Base-by-base conservation (phyloP, 2,113 vertebrate genomes). In the Amazona guildingii region DNA sequence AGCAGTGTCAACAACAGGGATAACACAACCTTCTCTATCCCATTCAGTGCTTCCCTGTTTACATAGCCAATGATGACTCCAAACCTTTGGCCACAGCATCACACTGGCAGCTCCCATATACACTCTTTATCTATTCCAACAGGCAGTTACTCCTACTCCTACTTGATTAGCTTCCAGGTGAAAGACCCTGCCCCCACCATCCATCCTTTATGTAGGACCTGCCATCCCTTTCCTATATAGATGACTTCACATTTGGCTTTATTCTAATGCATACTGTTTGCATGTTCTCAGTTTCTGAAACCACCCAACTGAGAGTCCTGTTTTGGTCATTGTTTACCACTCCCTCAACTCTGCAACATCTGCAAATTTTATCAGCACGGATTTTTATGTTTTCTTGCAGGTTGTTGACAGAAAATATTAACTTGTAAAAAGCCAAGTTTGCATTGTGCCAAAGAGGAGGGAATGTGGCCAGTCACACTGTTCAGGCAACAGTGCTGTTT, bases 331-430 rank as follows among this genome's bases (percentile, higher is more conserved):
- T 95, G 96, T 97, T 96, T 96, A 97, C 91, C 94, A 95, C 95
- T 97, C 96, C 94, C 95, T 95, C 91, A 92, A 95, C 94, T 96
- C 93, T 92, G 89, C 74, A 97, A 95, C 95, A 95, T 97, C 96
- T 97, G 95, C 95, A 94, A 86, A 95, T 95, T 96, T 97, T 97
- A 96, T 95, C 95, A 96, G 94, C 84, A 31, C 49, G 73, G 87
- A 90, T 95, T 93, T 93, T 23, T 84, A 72, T 91, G 96, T 88
- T 94, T 96, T 91, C 94, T 96, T 83, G 75, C 95, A 96, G 96
- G 96, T 96, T 96, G 94, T 93, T 97, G 95, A 96, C 94, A 95
- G 90, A 89, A 94, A 95, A 96, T 83, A 91, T 96, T 97, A 97
- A 97, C 96, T 48, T 94, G 78, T 95, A 14, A 95, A 95, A 48